A percentile compares a stretch with the other conserved stretches of the same genome.
Conservation (phyloP, 37 sponge, comb jelly and placozoan genomes). For the Corticium candelabrum region DNA sequence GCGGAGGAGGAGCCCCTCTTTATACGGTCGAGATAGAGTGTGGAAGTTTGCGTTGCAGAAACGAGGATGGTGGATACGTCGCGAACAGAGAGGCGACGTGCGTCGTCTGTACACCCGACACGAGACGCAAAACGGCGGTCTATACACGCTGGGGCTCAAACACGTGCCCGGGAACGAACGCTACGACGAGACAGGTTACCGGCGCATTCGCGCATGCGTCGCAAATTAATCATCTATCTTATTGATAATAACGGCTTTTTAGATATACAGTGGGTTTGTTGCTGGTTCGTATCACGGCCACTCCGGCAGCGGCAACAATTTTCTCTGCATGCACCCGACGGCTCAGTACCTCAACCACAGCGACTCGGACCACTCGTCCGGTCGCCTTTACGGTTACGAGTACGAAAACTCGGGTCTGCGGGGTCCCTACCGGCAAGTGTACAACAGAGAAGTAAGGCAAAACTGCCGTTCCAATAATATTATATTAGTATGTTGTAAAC, state of each 20-base stretch:
- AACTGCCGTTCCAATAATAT: too few species aligned
- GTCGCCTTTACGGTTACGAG: not conserved
- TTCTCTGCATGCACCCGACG: not conserved
- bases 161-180: not conserved
- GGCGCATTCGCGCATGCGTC: too few species aligned
- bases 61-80: not conserved
- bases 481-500: not conserved
- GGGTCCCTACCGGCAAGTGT: not conserved
- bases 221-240: too few species aligned
- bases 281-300: not conserved
- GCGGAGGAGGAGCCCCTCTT: not conserved
- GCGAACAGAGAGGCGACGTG: not conserved
- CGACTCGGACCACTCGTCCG: not conserved
- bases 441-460: constrained; percentile 3
- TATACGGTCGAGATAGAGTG: not conserved
- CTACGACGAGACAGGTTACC: not conserved
- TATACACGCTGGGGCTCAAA: not conserved
- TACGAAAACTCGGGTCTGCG: not conserved
- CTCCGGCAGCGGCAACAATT: not conserved
- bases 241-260: too few species aligned
- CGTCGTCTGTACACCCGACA: not conserved
- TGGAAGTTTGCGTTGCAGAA: not conserved
- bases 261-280: not conserved
- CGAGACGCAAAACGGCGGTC: not conserved
- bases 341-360: not conserved